Evolutionary conservation across 2,113 vertebrate species (phyloP).

Genomic region (Pao palembangensis): DNA sequence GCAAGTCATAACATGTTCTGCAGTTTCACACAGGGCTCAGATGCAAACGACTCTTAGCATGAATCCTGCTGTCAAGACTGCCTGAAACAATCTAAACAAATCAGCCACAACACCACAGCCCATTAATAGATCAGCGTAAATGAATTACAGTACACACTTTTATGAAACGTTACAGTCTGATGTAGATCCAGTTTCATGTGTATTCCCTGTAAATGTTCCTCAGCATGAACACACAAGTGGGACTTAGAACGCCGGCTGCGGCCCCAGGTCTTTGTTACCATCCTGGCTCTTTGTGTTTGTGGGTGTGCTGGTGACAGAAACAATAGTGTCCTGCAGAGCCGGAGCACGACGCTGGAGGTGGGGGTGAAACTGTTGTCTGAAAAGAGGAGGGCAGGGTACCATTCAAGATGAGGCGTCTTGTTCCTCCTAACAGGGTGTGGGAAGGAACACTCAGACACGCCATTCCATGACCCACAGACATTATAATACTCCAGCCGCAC

Average conservation of each 20-base stretch:
- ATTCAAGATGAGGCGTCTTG: constrained; percentile 51
- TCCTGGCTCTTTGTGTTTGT: constrained; percentile 50
- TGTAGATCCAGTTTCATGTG: constrained; percentile 23
- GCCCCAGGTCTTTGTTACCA: constrained; percentile 39
- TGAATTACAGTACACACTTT: constrained; percentile 6
- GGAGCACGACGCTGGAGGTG: constrained; percentile 28
- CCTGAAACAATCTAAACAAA: constrained; percentile 27
- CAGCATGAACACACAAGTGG: constrained; percentile 7
- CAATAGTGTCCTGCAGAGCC: constrained; percentile 54
- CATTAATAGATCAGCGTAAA: constrained; percentile 10
- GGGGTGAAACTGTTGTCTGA: constrained; percentile 50
- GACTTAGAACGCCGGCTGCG: constrained; percentile 2
- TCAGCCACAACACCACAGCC: constrained; percentile 31
- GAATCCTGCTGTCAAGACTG: constrained; percentile 31
- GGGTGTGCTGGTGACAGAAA: constrained; percentile 55
- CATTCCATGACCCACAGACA: constrained; percentile 58
- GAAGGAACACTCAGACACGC: constrained; percentile 60
- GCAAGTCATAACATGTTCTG: constrained; percentile 56
- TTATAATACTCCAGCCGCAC: constrained; percentile 48
- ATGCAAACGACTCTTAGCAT: constrained; percentile 26
- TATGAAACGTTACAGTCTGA: neutral
- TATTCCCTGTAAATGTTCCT: constrained; percentile 27
- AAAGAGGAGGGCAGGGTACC: constrained; percentile 52
- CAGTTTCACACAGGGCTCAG: constrained; percentile 20
- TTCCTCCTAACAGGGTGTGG: constrained; percentile 55